These are phyloP conservation scores for Drosophila pallidifrons DNA, from an alignment of 1,140 invertebrate species.

Conservation along the genomic window DNA sequence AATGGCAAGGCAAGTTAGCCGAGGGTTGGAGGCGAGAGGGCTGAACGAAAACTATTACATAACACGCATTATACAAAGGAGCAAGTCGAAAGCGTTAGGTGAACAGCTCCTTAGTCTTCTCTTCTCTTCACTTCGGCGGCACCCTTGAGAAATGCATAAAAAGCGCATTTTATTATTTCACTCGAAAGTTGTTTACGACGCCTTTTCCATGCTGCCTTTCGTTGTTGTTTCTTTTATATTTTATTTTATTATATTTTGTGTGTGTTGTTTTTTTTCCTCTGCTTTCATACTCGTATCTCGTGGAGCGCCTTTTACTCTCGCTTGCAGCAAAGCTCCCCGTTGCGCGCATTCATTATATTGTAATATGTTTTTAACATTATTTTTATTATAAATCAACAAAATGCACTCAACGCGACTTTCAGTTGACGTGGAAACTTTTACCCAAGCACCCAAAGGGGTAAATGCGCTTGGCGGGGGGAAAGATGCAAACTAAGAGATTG, in stretches of 20 bases:
- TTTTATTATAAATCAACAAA: constrained; percentile 80
- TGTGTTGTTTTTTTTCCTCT: neutral
- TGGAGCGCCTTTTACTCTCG: constrained; percentile 22
- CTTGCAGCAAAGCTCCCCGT: constrained; percentile 12
- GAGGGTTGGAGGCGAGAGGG: neutral
- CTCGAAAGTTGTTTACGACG: constrained; percentile 78
- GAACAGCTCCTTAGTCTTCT: neutral
- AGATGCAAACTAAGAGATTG: constrained; percentile 34
- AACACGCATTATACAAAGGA: constrained; percentile 67
- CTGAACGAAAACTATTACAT: constrained; percentile 69
- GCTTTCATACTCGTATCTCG: constrained; percentile 18
- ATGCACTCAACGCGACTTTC: constrained; percentile 69
- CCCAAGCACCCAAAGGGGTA: constrained; percentile 28
- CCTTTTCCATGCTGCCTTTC: constrained; percentile 27
- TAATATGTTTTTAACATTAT: constrained; percentile 80
- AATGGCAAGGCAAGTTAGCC: constrained; percentile 13
- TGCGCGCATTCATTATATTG: constrained; percentile 69
- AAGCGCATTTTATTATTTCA: constrained; percentile 80
- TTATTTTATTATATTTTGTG: constrained; percentile 15
- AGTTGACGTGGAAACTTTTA: constrained; percentile 64
- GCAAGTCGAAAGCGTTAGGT: constrained; percentile 22
- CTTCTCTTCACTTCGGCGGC: neutral
- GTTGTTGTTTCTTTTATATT: constrained; percentile 7
- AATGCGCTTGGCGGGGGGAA: neutral
- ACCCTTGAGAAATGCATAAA: constrained; percentile 68